A percentile compares a stretch with the other conserved stretches of the same genome.
phyloP scores from a whole-genome alignment of 2,113 vertebrate species.

The Laterallus jamaicensis region DNA sequence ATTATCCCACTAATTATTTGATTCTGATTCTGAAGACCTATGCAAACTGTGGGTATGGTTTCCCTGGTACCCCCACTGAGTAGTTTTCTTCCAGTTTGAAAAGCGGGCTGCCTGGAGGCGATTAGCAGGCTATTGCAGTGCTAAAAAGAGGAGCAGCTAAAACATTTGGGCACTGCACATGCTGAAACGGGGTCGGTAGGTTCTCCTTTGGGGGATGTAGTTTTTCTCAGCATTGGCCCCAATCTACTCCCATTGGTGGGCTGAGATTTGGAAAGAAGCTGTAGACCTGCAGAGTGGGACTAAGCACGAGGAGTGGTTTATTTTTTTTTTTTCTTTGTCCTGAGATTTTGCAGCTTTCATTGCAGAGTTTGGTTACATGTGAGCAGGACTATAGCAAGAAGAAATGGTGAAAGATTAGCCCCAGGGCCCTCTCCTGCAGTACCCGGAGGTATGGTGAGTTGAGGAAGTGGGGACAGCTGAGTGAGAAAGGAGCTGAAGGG shows the following conservation, averaged over 20 bases:
- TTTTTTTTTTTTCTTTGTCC: not conserved
- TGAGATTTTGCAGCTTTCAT: not conserved
- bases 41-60: not conserved
- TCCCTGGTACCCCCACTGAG: not conserved
- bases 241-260: not conserved
- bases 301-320: not conserved
- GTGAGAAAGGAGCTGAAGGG: not conserved
- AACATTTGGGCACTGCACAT: not conserved
- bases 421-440: not conserved
- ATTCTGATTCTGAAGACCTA: not conserved
- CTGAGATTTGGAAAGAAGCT: not conserved
- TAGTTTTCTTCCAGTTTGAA: not conserved
- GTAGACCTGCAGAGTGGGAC: not conserved
- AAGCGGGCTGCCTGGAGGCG: not conserved
- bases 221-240: not conserved
- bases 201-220: not conserved
- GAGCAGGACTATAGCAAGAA: constrained; percentile 2
- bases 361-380: not conserved
- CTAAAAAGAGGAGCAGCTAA: not conserved
- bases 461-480: not conserved
- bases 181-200: not conserved
- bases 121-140: not conserved
- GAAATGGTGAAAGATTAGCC: not conserved
- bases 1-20: not conserved
- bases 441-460: not conserved